phyloP scores from a whole-genome alignment of 2,888 invertebrate genomes.

The Tetheella fluctuosa region DNA sequence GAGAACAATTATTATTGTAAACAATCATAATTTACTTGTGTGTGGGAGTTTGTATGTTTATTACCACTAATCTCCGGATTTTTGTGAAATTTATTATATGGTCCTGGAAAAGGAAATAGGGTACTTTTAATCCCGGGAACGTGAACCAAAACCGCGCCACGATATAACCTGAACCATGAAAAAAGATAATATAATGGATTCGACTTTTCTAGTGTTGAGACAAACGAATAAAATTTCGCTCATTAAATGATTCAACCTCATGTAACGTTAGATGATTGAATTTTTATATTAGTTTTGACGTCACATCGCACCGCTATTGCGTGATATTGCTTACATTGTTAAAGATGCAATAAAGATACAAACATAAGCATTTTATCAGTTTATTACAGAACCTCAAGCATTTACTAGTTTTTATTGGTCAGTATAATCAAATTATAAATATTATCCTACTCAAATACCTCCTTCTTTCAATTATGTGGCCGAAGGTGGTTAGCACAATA shows the following conservation, averaged over 20 bases:
- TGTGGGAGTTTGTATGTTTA: no score
- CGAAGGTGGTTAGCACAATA: no score
- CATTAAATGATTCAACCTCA: not conserved
- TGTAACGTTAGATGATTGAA: no score
- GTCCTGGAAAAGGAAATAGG: no score
- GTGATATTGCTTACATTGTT: conserved; percentile 32
- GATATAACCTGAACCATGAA: no score
- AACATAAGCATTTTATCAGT: conserved; percentile 11
- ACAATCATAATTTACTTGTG: no score
- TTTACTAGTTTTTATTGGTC: not conserved
- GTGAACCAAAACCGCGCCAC: no score
- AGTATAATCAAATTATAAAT: not conserved
- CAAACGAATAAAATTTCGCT: not conserved
- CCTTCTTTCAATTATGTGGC: no score
- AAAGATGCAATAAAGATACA: conserved; percentile 33
- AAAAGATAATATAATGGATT: not conserved
- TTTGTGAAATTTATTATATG: no score
- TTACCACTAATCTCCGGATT: no score
- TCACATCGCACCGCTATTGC: conserved; percentile 26
- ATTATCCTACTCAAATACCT: not conserved
- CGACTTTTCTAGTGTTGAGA: not conserved
- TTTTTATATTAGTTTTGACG: conserved; percentile 12
- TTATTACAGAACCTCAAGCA: conserved; percentile 5
- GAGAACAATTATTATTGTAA: no score
- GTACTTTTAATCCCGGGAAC: no score